Base-by-base conservation (phyloP, 1,140 invertebrate species). In the Bombus waltoni region DNA sequence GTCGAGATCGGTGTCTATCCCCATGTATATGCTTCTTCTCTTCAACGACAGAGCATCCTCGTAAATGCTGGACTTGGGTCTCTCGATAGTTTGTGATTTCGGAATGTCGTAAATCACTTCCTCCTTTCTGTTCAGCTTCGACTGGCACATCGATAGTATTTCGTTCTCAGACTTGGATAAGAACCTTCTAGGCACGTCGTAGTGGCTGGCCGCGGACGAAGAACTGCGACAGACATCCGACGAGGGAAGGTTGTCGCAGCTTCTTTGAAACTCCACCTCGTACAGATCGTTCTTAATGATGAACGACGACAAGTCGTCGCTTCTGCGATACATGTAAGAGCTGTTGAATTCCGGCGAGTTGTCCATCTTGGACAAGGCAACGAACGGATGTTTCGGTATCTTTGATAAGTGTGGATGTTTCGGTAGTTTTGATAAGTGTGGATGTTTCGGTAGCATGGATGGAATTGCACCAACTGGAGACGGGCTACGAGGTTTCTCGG, bases 371-470 rank as follows among this genome's bases (percentile, higher is more conserved):
- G 76, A 76, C 66, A 25, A 0, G 0, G 87, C 57, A 9, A 91
- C 66, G 68, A 89, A 92, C 0, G 91, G 88, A 53, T 90, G 88
- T n/a, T 92, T 92, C 0, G 87, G 84, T 0, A 93, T 57, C 4
- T 25, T 70, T 0, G 75, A 70, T 10, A 44, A 6, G 22, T 22
- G 0, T 3, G 89, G 73, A 18, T 87, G 82, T 32, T 85, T 86
- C 22, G 68, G 65, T 38, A 71, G 2, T n/a, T 25, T 70, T 0
- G 75, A 70, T 10, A 44, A 6, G 22, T 22, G 0, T 3, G 89
- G 73, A 18, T 87, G 82, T 32, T 85, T 86, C 22, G 68, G 65
- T 38, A 71, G 2, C 25, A 0, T 68, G 9, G 28, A 1, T 18
- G 70, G 3, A 0, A 4, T 0, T 10, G 32, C 3, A 2, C n/a